Evolutionary conservation across 2,888 invertebrate genomes (phyloP), one percentile per base, ranked within the genome.

Genomic region (Prosapia bicincta): DNA sequence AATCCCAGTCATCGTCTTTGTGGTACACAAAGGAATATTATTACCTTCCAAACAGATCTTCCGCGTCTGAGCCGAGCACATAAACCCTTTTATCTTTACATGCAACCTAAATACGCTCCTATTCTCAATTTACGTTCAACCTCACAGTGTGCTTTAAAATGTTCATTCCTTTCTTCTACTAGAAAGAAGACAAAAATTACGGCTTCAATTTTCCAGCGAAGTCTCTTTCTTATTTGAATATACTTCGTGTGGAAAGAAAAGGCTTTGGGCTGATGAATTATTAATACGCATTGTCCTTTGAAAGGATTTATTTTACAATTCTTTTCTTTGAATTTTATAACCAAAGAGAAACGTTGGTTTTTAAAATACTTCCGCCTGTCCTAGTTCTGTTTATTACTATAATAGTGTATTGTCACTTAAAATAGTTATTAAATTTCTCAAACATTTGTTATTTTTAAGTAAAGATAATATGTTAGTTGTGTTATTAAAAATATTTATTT

Each of bases 181-280:
- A 54, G 54, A 54, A 54, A 3, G 20, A 54, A 54, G 54, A 54
- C 54, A 54, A 54, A 54, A 54, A 54, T 54, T 54, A 54, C 54
- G n/a, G 54, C 54, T 54, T 54, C 54, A 54, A 54, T 54, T 54
- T 54, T 54, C 54, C 54, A 54, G 54, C 54, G 20, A 54, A 54
- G 54, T 54, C 54, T 54, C 54, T 54, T 54, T 54, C 54, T 54
- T 54, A 54, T 54, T 54, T 54, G 54, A 54, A 54, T 54, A 54
- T 54, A 54, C 54, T 54, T 54, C 54, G 54, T 54, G 54, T 54
- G 54, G 54, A 54, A 54, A 54, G 54, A 54, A 54, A 54, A 54
- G 54, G 54, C 54, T 54, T 54, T 54, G 54, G 54, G 20, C 54
- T 54, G 54, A n/a, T 54, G 54, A 54, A 54, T 54, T 54, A 54